Evolutionary conservation across 2,113 vertebrate species (phyloP).

Genomic region (Bos taurus): DNA sequence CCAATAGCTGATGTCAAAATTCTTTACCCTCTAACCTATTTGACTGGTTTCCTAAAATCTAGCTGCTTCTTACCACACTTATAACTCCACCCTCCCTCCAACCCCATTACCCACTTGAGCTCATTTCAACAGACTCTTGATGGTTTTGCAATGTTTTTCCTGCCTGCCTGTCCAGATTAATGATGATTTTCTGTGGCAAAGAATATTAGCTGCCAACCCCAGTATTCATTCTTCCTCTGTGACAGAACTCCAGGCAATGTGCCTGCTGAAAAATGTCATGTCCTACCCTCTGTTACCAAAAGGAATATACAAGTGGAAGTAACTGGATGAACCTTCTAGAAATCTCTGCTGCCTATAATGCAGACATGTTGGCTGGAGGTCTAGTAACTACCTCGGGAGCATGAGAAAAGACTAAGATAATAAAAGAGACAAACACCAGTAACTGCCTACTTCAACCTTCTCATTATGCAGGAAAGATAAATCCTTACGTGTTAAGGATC

Average conservation of each 20-base stretch:
- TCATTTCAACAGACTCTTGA: not conserved
- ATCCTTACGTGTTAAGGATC: not conserved
- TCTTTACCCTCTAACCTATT: not conserved
- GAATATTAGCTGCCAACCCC: not conserved
- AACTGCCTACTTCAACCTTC: not conserved
- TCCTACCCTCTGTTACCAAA: not conserved
- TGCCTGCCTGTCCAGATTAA: not conserved
- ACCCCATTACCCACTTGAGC: not conserved
- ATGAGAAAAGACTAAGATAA: not conserved
- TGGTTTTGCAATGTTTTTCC: not conserved
- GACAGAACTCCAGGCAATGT: not conserved
- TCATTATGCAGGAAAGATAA: not conserved
- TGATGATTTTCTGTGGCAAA: not conserved
- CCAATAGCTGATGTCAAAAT: not conserved
- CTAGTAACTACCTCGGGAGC: not conserved
- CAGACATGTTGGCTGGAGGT: not conserved
- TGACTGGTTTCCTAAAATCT: not conserved
- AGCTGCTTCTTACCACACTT: not conserved
- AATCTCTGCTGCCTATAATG: not conserved
- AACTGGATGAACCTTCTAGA: not conserved
- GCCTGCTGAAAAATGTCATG: not conserved
- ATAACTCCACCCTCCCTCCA: not conserved
- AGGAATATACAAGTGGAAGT: not conserved
- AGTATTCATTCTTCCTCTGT: not conserved
- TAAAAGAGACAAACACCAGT: not conserved